A percentile compares a stretch with the other conserved stretches of the same genome.
Conservation (phyloP, 2,888 invertebrate genomes). For the Frankliniella intonsa region DNA sequence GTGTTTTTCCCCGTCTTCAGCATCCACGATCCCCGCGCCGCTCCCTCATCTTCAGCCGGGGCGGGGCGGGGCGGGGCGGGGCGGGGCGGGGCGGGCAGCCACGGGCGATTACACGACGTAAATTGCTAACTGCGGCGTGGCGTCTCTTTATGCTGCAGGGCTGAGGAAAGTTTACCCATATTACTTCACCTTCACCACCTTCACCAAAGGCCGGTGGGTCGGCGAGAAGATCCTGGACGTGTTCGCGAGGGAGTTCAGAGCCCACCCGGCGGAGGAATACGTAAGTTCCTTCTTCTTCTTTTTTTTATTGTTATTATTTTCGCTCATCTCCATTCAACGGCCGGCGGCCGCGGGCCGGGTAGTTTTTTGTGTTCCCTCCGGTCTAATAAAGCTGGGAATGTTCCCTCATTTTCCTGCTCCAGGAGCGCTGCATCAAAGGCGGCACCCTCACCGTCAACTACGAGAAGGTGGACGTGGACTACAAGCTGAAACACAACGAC, state of each 20-base stretch:
- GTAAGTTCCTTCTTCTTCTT: slow-evolving; percentile 43
- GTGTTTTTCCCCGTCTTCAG: too few species aligned
- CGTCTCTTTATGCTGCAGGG: slow-evolving; percentile 54
- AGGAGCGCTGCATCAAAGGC: slow-evolving; percentile 81
- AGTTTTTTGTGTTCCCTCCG: not conserved
- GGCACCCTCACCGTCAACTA: slow-evolving; percentile 93
- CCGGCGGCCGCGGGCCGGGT: too few species aligned
- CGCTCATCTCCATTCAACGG: not conserved
- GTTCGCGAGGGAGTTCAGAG: slow-evolving; percentile 86
- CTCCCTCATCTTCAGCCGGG: too few species aligned
- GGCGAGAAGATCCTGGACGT: slow-evolving; percentile 90
- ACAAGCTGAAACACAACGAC: slow-evolving; percentile 88
- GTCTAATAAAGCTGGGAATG: not conserved
- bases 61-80: too few species aligned
- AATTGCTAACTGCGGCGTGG: too few species aligned
- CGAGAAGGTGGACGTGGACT: slow-evolving; percentile 84
- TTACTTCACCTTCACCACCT: slow-evolving; percentile 93
- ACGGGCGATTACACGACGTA: too few species aligned
- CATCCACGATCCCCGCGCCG: too few species aligned
- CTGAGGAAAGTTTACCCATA: slow-evolving; percentile 95
- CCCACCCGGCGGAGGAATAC: slow-evolving; percentile 90
- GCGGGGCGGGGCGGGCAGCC: too few species aligned
- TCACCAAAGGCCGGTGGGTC: slow-evolving; percentile 95
- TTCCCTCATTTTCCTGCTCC: slow-evolving; percentile 22
- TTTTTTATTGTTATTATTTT: not conserved